Base-by-base conservation (phyloP, 2,888 invertebrate species). In the Drosophila robusta region DNA sequence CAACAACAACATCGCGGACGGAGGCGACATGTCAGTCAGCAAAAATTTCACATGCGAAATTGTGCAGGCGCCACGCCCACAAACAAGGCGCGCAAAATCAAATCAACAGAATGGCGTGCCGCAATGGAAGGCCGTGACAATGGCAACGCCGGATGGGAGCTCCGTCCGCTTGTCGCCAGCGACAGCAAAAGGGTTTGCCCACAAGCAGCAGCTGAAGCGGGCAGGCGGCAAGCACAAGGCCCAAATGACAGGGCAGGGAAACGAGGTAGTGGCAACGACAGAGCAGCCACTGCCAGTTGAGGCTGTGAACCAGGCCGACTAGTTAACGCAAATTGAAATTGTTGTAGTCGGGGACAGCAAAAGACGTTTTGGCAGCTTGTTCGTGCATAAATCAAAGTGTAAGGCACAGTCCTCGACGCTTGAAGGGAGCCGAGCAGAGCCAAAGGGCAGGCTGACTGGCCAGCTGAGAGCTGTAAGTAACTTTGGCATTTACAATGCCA, bases 281-380 rank as follows among this genome's bases (percentile, higher is more conserved):
- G 12, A 34, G 46, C 38, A 45, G 32, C 36, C 38, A 46, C 51
- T 39, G 32, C 55, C 46, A 52, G 62, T 54, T 44, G 67, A 75
- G 73, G 54, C 78, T 75, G 74, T 55, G 54, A 68, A 60, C 52
- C 78, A 61, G 66, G 78, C 73, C 62, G 70, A 73, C 72, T 76
- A 75, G 74, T 78, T 80, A 70, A 70, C 74, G 74, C 81, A 78
- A 78, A 78, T 78, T 81, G 87, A 76, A 85, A 85, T 65, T 82
- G 75, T 68, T 73, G 78, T 67, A 62, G 58, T 32, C 74, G 50
- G 60, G 70, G 64, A 70, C 74, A 73, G 69, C 74, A 69, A 66
- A 67, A 73, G 81, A 77, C 76, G 71, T 79, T 76, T 76, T 76
- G 72, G 71, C 72, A 80, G 80, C 63, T 81, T 77, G 78, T 78